These are phyloP conservation scores for Acleris holmiana DNA, from an alignment of 2,888 invertebrate species.

Conservation along the genomic window DNA sequence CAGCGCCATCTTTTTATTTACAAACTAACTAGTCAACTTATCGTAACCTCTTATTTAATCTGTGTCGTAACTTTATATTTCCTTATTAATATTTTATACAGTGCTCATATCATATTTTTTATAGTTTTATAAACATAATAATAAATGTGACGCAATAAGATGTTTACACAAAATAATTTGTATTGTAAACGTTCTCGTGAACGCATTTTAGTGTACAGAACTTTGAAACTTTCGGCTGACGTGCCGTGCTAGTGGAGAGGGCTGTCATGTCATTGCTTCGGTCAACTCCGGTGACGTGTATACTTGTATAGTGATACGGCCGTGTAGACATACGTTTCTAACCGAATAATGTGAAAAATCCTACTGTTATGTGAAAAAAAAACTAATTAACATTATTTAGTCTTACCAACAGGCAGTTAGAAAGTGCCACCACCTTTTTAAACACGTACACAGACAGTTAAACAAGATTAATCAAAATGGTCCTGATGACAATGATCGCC, in stretches of 20 bases:
- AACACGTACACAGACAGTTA: constrained; percentile 39
- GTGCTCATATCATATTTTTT: too few relatives aligned
- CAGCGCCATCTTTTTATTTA: too few relatives aligned
- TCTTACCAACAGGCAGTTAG: constrained; percentile 41
- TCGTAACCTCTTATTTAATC: too few relatives aligned
- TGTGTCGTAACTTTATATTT: too few relatives aligned
- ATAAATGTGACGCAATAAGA: too few relatives aligned
- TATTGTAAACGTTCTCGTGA: background rate
- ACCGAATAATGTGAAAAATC: constrained; percentile 73
- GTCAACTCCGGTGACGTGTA: constrained; percentile 49
- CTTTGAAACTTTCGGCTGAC: constrained; percentile 49
- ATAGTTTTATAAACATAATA: too few relatives aligned
- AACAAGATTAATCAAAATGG: constrained; percentile 87
- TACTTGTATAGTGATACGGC: constrained; percentile 65
- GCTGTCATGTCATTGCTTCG: constrained; percentile 15
- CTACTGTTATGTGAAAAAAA: constrained; percentile 48
- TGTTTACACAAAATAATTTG: too few relatives aligned
- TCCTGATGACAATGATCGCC: constrained; percentile 98
- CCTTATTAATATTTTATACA: too few relatives aligned
- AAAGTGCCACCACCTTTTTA: constrained; percentile 8
- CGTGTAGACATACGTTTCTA: constrained; percentile 52
- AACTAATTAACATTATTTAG: constrained; percentile 43
- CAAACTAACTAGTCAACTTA: too few relatives aligned
- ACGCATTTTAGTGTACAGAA: constrained; percentile 12
- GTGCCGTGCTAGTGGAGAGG: constrained; percentile 64